Percentiles rank a stretch among this genome's conserved stretches.
These are phyloP conservation scores for Mystacides longicornis DNA, from an alignment of 2,888 invertebrate genomes.

Conservation along the genomic window DNA sequence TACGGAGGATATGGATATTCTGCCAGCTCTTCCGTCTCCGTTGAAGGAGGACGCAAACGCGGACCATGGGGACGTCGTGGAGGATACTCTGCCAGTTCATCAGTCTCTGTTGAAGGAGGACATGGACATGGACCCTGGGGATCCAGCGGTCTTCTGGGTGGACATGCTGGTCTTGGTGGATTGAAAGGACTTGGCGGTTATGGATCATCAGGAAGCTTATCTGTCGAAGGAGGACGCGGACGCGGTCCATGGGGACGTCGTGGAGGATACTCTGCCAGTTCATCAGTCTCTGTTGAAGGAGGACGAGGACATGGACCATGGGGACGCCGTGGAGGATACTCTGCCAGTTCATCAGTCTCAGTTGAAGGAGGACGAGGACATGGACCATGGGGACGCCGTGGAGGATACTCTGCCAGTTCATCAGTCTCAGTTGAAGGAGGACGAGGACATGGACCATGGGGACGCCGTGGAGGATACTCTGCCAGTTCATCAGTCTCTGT, in stretches of 20 bases:
- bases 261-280: neutral
- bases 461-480: neutral
- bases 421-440: neutral
- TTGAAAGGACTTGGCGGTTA: neutral
- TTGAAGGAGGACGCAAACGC: neutral
- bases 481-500: neutral
- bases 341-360: neutral
- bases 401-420: neutral
- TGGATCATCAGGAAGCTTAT: neutral
- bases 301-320: neutral
- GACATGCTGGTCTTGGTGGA: too few species aligned
- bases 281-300: neutral
- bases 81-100: neutral
- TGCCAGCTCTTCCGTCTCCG: neutral
- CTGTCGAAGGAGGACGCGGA: conserved; percentile 7
- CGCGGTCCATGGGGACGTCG: neutral
- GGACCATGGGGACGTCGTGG: neutral
- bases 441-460: neutral
- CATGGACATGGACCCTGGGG: neutral
- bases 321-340: conserved; percentile 1
- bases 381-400: conserved; percentile 5
- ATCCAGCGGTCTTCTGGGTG: too few species aligned
- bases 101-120: conserved; percentile 9
- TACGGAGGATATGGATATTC: neutral
- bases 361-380: conserved; percentile 4